phyloP scores from a whole-genome alignment of 1,140 invertebrate genomes.

The Formica selysi region DNA sequence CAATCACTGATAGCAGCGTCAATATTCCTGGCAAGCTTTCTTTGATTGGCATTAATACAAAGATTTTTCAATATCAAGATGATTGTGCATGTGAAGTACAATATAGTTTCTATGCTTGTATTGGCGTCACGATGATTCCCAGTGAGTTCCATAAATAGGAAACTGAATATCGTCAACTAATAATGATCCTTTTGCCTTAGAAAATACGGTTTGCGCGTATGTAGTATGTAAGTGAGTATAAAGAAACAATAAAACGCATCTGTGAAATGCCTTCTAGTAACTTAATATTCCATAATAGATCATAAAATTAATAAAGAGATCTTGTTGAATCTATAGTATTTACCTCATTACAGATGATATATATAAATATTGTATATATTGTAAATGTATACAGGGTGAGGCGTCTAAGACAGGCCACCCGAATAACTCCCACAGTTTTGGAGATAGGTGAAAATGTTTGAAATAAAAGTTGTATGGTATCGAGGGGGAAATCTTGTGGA shows the following conservation, averaged over 20 bases:
- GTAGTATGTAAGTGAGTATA: background rate
- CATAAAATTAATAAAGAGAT: too few species aligned
- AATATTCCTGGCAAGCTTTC: slow-evolving; percentile 35
- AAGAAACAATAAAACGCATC: background rate
- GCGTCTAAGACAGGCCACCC: too few species aligned
- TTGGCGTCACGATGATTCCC: background rate
- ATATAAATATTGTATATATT: too few species aligned
- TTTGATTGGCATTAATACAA: background rate
- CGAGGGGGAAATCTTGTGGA: too few species aligned
- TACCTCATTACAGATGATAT: too few species aligned
- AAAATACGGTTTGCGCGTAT: slow-evolving; percentile 1
- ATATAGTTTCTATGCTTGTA: slow-evolving; percentile 9
- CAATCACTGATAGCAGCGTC: slow-evolving; percentile 29
- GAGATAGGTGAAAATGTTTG: too few species aligned
- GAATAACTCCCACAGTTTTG: too few species aligned
- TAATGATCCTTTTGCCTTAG: slow-evolving; percentile 34
- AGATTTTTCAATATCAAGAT: slow-evolving; percentile 6
- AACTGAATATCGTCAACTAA: slow-evolving; percentile 7
- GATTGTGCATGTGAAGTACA: background rate
- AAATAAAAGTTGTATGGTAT: too few species aligned
- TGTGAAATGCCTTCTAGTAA: background rate
- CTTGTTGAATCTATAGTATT: too few species aligned
- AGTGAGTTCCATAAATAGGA: slow-evolving; percentile 25
- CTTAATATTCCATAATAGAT: background rate
- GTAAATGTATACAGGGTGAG: background rate